Conservation (phyloP, 1,140 invertebrate species). For the Chironomus striatipennis region DNA sequence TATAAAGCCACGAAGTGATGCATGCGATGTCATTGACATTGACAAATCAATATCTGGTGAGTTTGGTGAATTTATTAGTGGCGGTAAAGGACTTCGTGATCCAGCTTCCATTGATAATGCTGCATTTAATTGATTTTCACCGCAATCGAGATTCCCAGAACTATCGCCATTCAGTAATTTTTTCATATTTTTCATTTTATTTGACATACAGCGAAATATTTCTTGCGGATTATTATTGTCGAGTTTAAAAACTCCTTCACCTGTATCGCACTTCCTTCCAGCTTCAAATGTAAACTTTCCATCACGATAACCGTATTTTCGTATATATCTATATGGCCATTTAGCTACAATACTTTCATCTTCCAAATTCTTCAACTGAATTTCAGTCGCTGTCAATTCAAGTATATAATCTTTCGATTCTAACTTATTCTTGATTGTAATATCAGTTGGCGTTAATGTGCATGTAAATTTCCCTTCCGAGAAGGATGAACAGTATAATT, state of each 20-base stretch:
- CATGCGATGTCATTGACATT: slow-evolving; percentile 31
- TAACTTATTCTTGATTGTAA: slow-evolving; percentile 63
- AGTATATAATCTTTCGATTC: slow-evolving; percentile 62
- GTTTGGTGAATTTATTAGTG: slow-evolving; percentile 42
- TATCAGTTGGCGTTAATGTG: slow-evolving; percentile 66
- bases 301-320: slow-evolving; percentile 71
- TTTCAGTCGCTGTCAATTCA: slow-evolving; percentile 58
- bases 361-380: slow-evolving; percentile 60
- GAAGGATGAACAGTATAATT: slow-evolving; percentile 68
- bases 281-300: slow-evolving; percentile 84
- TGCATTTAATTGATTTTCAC: slow-evolving; percentile 63
- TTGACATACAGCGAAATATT: slow-evolving; percentile 66
- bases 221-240: slow-evolving; percentile 70
- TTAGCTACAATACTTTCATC: slow-evolving; percentile 54
- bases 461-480: slow-evolving; percentile 71
- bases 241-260: slow-evolving; percentile 73
- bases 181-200: slow-evolving; percentile 78
- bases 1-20: slow-evolving; percentile 34
- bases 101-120: slow-evolving; percentile 63
- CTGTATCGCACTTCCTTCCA: slow-evolving; percentile 77
- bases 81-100: slow-evolving; percentile 63
- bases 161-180: slow-evolving; percentile 61
- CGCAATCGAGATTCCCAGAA: slow-evolving; percentile 54
- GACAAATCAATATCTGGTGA: slow-evolving; percentile 32
- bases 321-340: slow-evolving; percentile 82